phyloP scores from a whole-genome alignment of 2,797 vertebrate genomes.

The Coregonus ussuriensis region DNA sequence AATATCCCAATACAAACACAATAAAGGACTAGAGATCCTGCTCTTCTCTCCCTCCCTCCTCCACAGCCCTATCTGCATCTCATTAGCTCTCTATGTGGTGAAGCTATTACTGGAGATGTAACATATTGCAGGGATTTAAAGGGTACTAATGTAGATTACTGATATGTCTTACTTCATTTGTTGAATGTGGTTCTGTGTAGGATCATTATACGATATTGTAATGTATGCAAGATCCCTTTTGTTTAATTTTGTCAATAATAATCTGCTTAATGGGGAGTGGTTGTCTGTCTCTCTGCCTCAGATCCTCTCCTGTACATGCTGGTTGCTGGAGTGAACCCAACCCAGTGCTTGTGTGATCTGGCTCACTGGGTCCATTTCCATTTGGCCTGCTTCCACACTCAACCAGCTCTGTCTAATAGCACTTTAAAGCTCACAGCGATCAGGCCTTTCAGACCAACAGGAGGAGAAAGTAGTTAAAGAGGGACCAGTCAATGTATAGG shows the following conservation, averaged over 20 bases:
- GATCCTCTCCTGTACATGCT: background rate
- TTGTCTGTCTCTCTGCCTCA: background rate
- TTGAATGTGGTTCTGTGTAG: background rate
- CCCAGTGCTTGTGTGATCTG: background rate
- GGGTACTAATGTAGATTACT: conserved; percentile 5
- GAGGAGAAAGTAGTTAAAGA: too few relatives aligned
- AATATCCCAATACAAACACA: background rate
- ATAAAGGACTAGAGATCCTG: background rate
- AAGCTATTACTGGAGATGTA: background rate
- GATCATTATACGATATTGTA: conserved; percentile 13
- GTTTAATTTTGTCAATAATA: background rate
- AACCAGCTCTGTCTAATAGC: conserved; percentile 50
- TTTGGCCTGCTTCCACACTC: conserved; percentile 26
- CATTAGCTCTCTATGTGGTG: background rate
- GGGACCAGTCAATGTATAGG: too few relatives aligned
- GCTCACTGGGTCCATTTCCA: conserved; percentile 18
- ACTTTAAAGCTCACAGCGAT: conserved; percentile 5
- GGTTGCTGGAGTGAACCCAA: background rate
- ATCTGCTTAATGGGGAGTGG: background rate
- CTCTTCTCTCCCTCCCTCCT: background rate
- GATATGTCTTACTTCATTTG: background rate
- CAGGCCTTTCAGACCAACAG: too few relatives aligned
- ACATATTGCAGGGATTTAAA: background rate
- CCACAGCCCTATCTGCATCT: background rate
- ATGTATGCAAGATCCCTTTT: background rate